A percentile compares a stretch with the other conserved stretches of the same genome.
phyloP scores from a whole-genome alignment of 2,888 invertebrate genomes.

The Kryphioiulus occultus region DNA sequence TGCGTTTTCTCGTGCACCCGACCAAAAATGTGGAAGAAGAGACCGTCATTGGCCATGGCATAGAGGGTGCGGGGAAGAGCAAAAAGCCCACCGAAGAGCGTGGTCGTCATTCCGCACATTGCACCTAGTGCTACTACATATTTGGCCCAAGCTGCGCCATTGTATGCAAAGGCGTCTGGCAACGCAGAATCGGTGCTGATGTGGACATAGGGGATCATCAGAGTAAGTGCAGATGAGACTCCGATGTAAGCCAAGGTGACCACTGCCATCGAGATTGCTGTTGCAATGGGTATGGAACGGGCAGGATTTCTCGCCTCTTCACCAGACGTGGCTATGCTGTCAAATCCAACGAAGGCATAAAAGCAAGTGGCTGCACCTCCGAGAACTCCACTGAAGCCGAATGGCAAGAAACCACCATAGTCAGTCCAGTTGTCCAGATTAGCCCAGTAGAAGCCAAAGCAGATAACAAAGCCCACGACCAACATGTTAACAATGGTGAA shows the following conservation, averaged over 20 bases:
- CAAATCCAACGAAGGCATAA: slow-evolving; percentile 91
- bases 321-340: slow-evolving; percentile 87
- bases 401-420: slow-evolving; percentile 79
- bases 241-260: slow-evolving; percentile 79
- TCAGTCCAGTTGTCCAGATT: slow-evolving; percentile 82
- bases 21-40: slow-evolving; percentile 77
- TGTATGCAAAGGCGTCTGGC: slow-evolving; percentile 78
- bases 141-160: slow-evolving; percentile 83
- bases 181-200: slow-evolving; percentile 75
- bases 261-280: slow-evolving; percentile 79
- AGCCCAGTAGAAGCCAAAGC: slow-evolving; percentile 85
- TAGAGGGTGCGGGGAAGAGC: slow-evolving; percentile 86
- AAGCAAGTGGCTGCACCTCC: slow-evolving; percentile 86
- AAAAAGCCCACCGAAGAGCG: slow-evolving; percentile 83
- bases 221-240: slow-evolving; percentile 80
- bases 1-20: slow-evolving; percentile 80
- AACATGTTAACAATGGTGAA: slow-evolving; percentile 77
- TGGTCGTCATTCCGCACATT: slow-evolving; percentile 90
- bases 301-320: slow-evolving; percentile 75
- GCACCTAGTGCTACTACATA: slow-evolving; percentile 85
- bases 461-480: slow-evolving; percentile 81
- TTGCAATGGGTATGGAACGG: slow-evolving; percentile 81
- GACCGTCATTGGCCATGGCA: slow-evolving; percentile 88
- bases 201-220: slow-evolving; percentile 77
- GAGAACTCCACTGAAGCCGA: slow-evolving; percentile 77